Evolutionary conservation across 2,113 vertebrate species (phyloP).

Genomic region (Mobula birostris): DNA sequence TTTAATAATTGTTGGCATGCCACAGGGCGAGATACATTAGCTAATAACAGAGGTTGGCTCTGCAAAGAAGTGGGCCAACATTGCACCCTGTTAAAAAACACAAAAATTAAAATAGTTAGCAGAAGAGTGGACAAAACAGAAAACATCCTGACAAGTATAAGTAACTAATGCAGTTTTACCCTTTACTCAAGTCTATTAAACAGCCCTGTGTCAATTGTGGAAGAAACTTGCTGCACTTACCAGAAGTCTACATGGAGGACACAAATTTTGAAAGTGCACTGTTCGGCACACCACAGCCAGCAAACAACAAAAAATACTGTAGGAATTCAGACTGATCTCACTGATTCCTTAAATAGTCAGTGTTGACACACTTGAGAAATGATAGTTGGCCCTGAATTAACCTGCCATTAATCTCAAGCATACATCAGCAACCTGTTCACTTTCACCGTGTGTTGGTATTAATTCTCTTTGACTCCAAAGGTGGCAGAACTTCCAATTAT

Average conservation of each 20-base stretch:
- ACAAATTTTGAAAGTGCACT: background rate
- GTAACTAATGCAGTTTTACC: too few species aligned
- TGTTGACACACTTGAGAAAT: background rate
- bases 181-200: background rate
- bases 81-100: constrained; percentile 27
- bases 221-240: background rate
- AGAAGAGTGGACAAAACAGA: background rate
- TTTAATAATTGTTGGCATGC: background rate
- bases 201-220: background rate
- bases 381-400: background rate
- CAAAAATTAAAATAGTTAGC: background rate
- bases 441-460: background rate
- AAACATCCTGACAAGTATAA: background rate
- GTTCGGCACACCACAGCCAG: background rate
- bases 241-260: too few species aligned
- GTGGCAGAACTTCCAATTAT: background rate
- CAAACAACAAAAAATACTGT: background rate
- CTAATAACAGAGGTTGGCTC: constrained; percentile 8
- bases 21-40: background rate
- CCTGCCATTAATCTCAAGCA: background rate
- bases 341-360: background rate
- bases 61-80: background rate
- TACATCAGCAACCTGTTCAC: background rate
- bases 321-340: background rate
- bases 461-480: background rate